phyloP scores from a whole-genome alignment of 2,113 vertebrate genomes.

The Gracilinanus agilis region DNA sequence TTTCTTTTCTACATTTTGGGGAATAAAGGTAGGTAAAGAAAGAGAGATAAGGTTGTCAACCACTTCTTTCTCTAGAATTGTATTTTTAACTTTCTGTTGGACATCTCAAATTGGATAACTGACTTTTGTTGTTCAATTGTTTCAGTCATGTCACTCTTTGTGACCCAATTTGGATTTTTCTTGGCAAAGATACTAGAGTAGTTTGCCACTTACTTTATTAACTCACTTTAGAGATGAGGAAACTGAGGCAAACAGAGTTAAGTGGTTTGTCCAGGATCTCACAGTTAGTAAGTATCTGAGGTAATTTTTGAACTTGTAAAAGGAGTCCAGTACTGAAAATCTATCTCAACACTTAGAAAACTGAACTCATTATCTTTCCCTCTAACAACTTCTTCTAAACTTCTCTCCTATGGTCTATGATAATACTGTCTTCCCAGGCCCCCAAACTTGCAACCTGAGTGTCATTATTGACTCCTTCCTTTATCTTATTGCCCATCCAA shows the following conservation, averaged over 20 bases:
- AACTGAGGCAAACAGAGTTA: not conserved
- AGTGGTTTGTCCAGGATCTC: not conserved
- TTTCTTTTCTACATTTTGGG: not conserved
- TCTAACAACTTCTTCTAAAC: not conserved
- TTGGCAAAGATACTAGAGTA: not conserved
- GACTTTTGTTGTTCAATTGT: not conserved
- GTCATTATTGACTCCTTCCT: not conserved
- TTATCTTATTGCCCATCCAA: not conserved
- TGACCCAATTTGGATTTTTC: not conserved
- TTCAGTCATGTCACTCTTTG: not conserved
- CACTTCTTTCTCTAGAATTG: not conserved
- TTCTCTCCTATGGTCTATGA: not conserved
- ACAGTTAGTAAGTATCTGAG: not conserved
- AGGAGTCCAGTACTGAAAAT: not conserved
- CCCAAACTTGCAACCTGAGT: not conserved
- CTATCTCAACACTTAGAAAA: not conserved
- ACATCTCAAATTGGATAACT: not conserved
- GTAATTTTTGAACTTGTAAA: not conserved
- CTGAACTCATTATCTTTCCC: not conserved
- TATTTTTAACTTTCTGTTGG: not conserved
- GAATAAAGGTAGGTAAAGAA: not conserved
- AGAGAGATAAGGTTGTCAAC: not conserved
- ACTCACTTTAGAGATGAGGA: not conserved
- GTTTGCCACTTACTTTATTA: not conserved
- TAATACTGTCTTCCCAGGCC: not conserved